Evolutionary conservation across 2,113 vertebrate genomes (phyloP), one percentile per base, ranked within the genome.

Genomic region (Mobula hypostoma): DNA sequence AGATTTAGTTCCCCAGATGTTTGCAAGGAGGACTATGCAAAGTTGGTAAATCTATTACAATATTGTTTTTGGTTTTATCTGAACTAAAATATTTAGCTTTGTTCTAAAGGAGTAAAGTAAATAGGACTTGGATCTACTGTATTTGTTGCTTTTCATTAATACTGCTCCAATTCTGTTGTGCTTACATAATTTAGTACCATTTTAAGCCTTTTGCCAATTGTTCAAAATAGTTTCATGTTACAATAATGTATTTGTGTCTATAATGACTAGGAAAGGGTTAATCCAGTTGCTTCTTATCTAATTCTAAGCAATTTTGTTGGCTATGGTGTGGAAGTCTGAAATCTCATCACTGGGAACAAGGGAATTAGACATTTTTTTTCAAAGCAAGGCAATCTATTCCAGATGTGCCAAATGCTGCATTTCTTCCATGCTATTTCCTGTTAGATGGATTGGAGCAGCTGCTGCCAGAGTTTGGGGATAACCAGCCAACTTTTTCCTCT

Each of bases 161-260:
- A 3, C 6, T 66, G 7, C 7, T 21, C 21, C 72, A 74, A 74
- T 74, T 74, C 3, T 74, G 21, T 24, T 0, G 29, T 19, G 32
- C 32, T 66, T 90, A 17, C 7, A 90, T 90, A 90, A 90, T 68
- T 17, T 32, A 66, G 85, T 66, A 14, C 9, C 66, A 32, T 32
- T 66, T 68, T 90, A 36, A 63, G 32, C 29, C 27, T 61, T 79
- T 14, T 36, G 72, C 32, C 32, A 72, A 93, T 74, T 74, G 24
- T 24, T 93, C 91, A 93, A 68, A 29, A 56, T 56, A 74, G 24
- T 72, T 48, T 24, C 19, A 24, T 48, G 24, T 56, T 74, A 7
- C 95, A 96, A 66, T 76, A 6, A 96, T 97, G 97, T 96, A 96
- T 94, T 96, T 95, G 94, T 95, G 96, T 97, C 96, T 95, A 96